phyloP scores from a whole-genome alignment of 2,113 vertebrate species.

The Pavo muticus region DNA sequence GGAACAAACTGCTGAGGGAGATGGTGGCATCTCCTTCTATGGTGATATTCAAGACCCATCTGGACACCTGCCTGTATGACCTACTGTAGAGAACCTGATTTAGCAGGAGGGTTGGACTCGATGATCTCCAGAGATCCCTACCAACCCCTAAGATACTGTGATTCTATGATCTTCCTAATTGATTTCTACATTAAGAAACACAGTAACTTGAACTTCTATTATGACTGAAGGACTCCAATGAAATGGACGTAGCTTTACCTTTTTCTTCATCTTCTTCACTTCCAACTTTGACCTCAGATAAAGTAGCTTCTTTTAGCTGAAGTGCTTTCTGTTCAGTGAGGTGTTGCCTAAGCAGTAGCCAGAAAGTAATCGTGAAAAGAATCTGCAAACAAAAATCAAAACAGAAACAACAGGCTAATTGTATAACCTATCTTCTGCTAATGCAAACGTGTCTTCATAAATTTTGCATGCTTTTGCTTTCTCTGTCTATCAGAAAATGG shows the following conservation, averaged over 20 bases:
- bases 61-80: no score
- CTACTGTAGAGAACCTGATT: no score
- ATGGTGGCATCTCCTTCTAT: no score
- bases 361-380: conserved; percentile 94
- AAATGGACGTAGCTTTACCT: conserved; percentile 77
- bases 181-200: neutral
- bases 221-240: neutral
- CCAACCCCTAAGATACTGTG: no score
- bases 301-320: conserved; percentile 81
- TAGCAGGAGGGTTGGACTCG: no score
- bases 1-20: no score
- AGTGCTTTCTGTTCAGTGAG: conserved; percentile 90
- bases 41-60: no score
- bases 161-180: neutral
- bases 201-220: neutral
- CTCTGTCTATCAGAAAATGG: neutral
- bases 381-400: conserved; percentile 81
- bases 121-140: no score
- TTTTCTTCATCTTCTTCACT: conserved; percentile 84
- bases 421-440: conserved; percentile 2
- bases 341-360: conserved; percentile 95
- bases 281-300: conserved; percentile 90
- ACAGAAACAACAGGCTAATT: conserved; percentile 50
- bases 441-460: neutral
- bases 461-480: neutral